phyloP scores from a whole-genome alignment of 1,140 invertebrate genomes.

The Oreohelix idahoensis region DNA sequence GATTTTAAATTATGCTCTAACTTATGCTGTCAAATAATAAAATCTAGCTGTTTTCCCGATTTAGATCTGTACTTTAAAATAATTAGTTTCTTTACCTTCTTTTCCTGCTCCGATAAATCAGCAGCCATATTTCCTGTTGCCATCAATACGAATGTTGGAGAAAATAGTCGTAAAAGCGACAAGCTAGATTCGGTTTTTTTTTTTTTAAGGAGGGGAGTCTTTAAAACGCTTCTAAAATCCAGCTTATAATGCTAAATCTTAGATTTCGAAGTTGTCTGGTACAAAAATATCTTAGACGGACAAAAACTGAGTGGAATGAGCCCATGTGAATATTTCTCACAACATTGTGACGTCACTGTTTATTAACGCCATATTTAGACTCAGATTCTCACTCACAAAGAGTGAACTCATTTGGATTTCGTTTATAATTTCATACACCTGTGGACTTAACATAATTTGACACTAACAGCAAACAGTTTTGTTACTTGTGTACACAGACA shows the following conservation, averaged over 20 bases:
- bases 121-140: slow-evolving; percentile 41
- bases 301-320: neutral
- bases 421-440: neutral
- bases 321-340: slow-evolving; percentile 2
- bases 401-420: neutral
- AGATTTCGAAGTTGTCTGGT: too few species aligned
- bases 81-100: slow-evolving; percentile 38
- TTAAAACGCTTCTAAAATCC: too few species aligned
- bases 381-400: slow-evolving; percentile 28
- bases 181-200: too few species aligned
- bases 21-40: too few species aligned
- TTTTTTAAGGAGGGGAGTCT: too few species aligned
- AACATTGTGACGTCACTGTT: slow-evolving; percentile 48
- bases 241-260: too few species aligned
- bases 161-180: too few species aligned
- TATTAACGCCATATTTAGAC: slow-evolving; percentile 52
- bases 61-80: too few species aligned
- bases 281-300: too few species aligned
- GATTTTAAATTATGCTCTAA: too few species aligned
- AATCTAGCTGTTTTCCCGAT: too few species aligned
- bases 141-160: neutral
- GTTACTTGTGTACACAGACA: slow-evolving; percentile 23
- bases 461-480: neutral
- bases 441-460: neutral
- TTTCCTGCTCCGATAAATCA: slow-evolving; percentile 43